Base-by-base conservation (phyloP, 2,888 invertebrate genomes). In the Drosophila sordidula region DNA sequence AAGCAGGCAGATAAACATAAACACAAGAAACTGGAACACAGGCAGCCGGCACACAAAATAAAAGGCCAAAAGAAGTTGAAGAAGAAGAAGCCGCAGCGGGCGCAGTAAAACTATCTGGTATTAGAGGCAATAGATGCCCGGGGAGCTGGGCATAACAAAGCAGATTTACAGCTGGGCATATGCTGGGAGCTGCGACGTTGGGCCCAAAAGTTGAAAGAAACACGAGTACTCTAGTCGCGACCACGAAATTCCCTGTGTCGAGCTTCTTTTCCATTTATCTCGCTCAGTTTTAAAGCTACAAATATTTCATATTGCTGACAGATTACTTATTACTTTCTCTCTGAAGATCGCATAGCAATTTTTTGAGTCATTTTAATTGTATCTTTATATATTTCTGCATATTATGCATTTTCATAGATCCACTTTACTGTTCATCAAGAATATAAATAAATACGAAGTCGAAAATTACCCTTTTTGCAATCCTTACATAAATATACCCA, bases 1-100 rank as follows among this genome's bases (percentile, higher is more conserved):
- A 68, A 59, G 47, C 56, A 51, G 75, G 61, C 34, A 36, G 42
- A 82, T 72, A 85, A 85, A 85, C 75, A 82, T 72, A 82, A 80
- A 72, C 80, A 80, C 47, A 63, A 51, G 18, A 64, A 76, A 73
- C 61, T 76, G 39, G 73, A 58, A 9, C 29, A 26, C 26, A 26
- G 26, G 26, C 26, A 26, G 5, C 25, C 25, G 4, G 44, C 52
- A 39, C 41, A 56, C 46, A 51, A 42, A 42, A 38, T 47, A 32
- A 26, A 41, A 34, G 41, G 36, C 16, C 61, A 44, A 56, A 51
- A 44, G 45, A 55, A 57, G 29, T 8, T 9, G 25, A 18, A 42
- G 49, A 3, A 45, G n/a, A 14, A 46, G 41, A 41, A 52, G 46
- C 52, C 46, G 44, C 45, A 47, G 18, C 39, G 6, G 8, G 6